Base-by-base conservation (phyloP, 2,888 invertebrate genomes). In the Candidula unifasciata region DNA sequence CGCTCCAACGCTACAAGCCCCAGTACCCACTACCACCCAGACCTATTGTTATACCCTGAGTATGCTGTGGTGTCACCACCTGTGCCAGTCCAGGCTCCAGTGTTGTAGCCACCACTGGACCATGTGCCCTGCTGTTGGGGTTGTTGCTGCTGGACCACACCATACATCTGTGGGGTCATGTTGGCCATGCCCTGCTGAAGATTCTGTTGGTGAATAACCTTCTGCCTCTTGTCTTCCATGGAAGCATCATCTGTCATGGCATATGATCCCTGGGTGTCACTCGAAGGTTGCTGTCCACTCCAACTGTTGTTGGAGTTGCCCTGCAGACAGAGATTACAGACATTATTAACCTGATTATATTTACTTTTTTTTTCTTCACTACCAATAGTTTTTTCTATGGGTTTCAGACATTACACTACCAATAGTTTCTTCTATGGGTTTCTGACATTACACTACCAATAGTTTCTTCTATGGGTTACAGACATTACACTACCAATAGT, bases 131-230 rank as follows among this genome's bases (percentile, higher is more conserved):
- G 24, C 21, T 69, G 37, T 69, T 44, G 52, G 24, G 21, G 27
- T n/a, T 24, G 68, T 54, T 44, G 44, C 64, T 80, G 66, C 68
- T 68, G 54, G 18, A 24, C 37, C 37, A 44, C 44, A 52, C n/a
- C 21, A 33, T 79, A 79, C 79, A 76, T 76, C 54, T 76, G 76
- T 52, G 44, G 3, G 54, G 52, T 18, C 79, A 80, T 69, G 68
- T 80, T 80, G 57, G 73, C 71, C 35, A 71, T 35, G 2, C 73
- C 71, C 44, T 80, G 80, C 68, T 80, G 80, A 3, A 73, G 18
- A 57, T 73, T 81, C 73, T 81, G 81, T 27, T 81, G 81, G 24
- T 71, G 81, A 10, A 54, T 24, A 2, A 71, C 18, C 54, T 57
- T 71, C 54, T 71, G 71, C 30, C 73, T 66, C 60, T 71, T 81